These are phyloP conservation scores for Heterocephalus glaber DNA, from an alignment of 2,113 vertebrate species.

Conservation along the genomic window DNA sequence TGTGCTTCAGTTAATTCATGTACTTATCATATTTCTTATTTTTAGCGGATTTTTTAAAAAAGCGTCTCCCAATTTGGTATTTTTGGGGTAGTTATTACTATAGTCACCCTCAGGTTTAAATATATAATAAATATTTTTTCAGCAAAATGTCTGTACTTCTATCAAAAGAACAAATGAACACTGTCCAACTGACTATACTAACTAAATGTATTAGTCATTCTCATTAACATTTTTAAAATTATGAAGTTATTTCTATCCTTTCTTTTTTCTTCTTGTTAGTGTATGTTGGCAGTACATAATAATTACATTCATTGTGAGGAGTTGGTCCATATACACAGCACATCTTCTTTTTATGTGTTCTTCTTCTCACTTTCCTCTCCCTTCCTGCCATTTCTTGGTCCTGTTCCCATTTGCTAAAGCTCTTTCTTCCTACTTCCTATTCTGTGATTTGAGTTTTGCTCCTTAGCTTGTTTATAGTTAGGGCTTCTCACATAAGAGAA, in stretches of 20 bases:
- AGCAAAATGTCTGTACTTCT: not conserved
- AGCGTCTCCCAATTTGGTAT: not conserved
- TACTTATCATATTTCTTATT: not conserved
- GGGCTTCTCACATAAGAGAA: not conserved
- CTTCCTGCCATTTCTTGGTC: not conserved
- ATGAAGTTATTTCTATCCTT: not conserved
- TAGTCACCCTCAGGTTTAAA: not conserved
- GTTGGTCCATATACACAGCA: not conserved
- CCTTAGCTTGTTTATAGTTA: not conserved
- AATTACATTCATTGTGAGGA: not conserved
- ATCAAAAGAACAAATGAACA: not conserved
- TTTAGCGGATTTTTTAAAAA: constrained; percentile 1
- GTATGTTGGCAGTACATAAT: not conserved
- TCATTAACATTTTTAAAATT: not conserved
- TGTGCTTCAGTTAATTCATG: not conserved
- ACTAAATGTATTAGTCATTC: not conserved
- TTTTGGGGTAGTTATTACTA: not conserved
- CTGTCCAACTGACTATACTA: not conserved
- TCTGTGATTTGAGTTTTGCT: not conserved
- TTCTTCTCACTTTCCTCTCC: not conserved
- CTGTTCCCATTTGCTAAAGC: not conserved
- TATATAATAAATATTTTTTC: constrained; percentile 7
- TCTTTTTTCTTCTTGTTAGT: not conserved
- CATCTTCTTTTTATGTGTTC: not conserved
- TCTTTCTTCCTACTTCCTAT: not conserved